These are phyloP conservation scores for Bombus breviceps DNA, from an alignment of 1,140 invertebrate species.

Conservation along the genomic window DNA sequence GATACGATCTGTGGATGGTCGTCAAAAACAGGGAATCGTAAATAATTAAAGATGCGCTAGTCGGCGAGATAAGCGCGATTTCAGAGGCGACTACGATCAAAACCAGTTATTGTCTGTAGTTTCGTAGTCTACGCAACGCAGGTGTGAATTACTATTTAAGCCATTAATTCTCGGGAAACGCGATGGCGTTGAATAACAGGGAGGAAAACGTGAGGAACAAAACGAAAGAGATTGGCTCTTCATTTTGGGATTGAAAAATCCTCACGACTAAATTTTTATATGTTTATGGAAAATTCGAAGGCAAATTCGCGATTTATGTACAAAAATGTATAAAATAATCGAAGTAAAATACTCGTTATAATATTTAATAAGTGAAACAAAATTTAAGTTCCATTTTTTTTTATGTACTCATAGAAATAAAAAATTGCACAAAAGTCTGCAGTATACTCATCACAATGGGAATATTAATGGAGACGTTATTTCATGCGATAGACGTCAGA, in stretches of 20 bases:
- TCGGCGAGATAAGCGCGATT: neutral
- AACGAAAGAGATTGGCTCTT: too few relatives aligned
- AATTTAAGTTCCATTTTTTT: too few relatives aligned
- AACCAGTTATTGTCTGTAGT: neutral
- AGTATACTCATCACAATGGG: neutral
- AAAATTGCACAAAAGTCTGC: too few relatives aligned
- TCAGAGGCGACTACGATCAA: neutral
- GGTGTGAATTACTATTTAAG: neutral
- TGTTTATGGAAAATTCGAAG: neutral
- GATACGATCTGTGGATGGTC: conserved; percentile 13
- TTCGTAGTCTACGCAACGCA: neutral
- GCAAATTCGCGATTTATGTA: too few relatives aligned
- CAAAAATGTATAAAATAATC: too few relatives aligned
- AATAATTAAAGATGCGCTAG: conserved; percentile 30
- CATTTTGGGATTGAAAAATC: too few relatives aligned
- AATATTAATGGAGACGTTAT: neutral
- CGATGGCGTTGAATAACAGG: neutral
- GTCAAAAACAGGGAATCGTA: conserved; percentile 38
- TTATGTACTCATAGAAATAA: too few relatives aligned
- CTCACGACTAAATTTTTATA: too few relatives aligned
- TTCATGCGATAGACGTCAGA: neutral
- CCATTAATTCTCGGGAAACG: neutral
- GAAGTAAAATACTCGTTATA: too few relatives aligned
- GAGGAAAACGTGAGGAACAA: neutral
- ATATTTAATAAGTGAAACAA: too few relatives aligned